phyloP scores from a whole-genome alignment of 2,113 vertebrate species.

The Nettapus auritus region DNA sequence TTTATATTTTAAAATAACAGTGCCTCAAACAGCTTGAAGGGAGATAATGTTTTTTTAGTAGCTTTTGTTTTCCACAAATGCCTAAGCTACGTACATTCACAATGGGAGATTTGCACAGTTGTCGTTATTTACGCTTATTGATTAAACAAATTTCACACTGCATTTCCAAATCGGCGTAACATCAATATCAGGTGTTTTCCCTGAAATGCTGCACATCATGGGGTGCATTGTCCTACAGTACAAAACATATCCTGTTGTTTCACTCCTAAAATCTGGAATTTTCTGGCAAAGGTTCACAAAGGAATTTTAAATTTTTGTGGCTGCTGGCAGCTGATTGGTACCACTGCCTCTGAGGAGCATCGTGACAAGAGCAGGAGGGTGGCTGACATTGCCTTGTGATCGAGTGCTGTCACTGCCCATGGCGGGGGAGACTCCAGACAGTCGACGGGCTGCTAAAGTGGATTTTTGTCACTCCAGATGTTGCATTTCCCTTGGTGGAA shows the following conservation, averaged over 20 bases:
- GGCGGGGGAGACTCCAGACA: not conserved
- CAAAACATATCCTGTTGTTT: not conserved
- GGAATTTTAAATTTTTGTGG: not conserved
- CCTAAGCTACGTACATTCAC: not conserved
- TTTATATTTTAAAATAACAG: not conserved
- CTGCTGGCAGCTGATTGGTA: not conserved
- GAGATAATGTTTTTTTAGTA: not conserved
- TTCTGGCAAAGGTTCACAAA: not conserved
- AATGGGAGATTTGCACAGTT: not conserved
- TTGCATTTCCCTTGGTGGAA: not conserved
- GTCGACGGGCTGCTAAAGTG: not conserved
- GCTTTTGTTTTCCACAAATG: not conserved
- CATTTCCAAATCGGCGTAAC: not conserved
- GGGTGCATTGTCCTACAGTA: rapidly evolving
- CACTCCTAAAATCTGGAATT: not conserved
- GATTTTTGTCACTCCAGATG: not conserved
- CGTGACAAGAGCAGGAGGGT: not conserved
- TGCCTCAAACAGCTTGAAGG: not conserved
- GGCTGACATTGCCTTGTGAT: not conserved
- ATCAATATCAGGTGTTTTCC: not conserved
- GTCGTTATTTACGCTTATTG: not conserved
- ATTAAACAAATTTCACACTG: not conserved
- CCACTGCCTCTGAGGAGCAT: not conserved
- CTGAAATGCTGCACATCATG: not conserved
- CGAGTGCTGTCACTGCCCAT: not conserved